Evolutionary conservation across 2,797 vertebrate species (phyloP).

Genomic region (Falco naumanni): DNA sequence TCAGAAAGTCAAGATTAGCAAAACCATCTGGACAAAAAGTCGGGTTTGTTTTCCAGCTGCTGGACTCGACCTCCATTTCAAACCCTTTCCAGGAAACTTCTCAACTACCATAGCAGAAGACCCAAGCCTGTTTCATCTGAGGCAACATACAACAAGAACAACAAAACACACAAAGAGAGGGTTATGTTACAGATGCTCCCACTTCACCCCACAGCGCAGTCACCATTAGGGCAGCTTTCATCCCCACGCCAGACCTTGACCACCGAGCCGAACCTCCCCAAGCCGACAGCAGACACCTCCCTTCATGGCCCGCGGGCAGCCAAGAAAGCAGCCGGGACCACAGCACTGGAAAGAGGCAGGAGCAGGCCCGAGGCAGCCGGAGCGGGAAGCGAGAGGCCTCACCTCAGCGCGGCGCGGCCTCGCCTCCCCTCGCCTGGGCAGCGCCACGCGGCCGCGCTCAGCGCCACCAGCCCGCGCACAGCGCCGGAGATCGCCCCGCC

Average conservation of each 20-base stretch:
- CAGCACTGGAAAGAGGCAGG: fast-evolving
- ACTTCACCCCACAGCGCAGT: fast-evolving
- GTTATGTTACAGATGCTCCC: fast-evolving
- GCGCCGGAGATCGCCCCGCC: no score
- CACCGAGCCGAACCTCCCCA: fast-evolving
- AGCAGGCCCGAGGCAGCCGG: fast-evolving
- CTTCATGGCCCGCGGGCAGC: no score
- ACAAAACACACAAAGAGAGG: fast-evolving
- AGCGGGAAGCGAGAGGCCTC: no score
- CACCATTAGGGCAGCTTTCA: fast-evolving
- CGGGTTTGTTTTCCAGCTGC: background rate
- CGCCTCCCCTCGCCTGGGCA: no score
- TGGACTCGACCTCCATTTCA: background rate
- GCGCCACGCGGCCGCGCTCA: background rate
- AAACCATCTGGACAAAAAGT: background rate
- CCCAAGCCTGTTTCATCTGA: no score
- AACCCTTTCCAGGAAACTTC: background rate
- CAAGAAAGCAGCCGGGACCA: no score
- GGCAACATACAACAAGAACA: background rate
- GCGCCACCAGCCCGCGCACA: background rate
- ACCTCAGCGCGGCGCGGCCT: no score
- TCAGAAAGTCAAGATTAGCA: background rate
- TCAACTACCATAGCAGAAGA: no score
- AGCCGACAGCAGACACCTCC: fast-evolving
- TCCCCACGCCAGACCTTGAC: background rate